phyloP scores from a whole-genome alignment of 2,113 vertebrate genomes.

The Hyaena hyaena region DNA sequence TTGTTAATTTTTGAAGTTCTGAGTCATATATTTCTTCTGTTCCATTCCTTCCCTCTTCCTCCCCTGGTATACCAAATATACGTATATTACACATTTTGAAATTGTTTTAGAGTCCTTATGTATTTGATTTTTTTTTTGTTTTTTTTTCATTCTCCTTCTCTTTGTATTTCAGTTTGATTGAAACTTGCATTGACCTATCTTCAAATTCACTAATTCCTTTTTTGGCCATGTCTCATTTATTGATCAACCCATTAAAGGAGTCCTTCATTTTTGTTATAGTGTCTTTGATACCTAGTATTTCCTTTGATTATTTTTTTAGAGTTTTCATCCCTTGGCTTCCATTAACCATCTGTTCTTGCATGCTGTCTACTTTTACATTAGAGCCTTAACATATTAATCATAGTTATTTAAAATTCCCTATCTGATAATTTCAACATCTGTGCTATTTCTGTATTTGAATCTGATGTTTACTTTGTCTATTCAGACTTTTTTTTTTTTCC shows the following conservation, averaged over 20 bases:
- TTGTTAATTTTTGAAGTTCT: background rate
- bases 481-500: background rate
- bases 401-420: conserved; percentile 49
- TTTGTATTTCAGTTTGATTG: background rate
- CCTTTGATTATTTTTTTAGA: background rate
- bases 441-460: background rate
- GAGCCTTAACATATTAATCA: conserved; percentile 50
- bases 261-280: background rate
- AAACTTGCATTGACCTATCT: background rate
- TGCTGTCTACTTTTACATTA: conserved; percentile 46
- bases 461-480: background rate
- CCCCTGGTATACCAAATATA: background rate
- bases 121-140: background rate
- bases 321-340: background rate
- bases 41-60: background rate
- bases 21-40: background rate
- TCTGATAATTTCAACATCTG: conserved; percentile 42
- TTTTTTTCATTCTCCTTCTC: background rate
- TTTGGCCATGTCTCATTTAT: background rate
- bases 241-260: background rate
- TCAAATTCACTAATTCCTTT: background rate
- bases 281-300: conserved; percentile 5
- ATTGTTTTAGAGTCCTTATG: background rate
- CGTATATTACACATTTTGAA: background rate
- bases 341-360: conserved; percentile 38